Conservation (phyloP, 2,797 vertebrate genomes). For the Chrysolophus pictus region DNA sequence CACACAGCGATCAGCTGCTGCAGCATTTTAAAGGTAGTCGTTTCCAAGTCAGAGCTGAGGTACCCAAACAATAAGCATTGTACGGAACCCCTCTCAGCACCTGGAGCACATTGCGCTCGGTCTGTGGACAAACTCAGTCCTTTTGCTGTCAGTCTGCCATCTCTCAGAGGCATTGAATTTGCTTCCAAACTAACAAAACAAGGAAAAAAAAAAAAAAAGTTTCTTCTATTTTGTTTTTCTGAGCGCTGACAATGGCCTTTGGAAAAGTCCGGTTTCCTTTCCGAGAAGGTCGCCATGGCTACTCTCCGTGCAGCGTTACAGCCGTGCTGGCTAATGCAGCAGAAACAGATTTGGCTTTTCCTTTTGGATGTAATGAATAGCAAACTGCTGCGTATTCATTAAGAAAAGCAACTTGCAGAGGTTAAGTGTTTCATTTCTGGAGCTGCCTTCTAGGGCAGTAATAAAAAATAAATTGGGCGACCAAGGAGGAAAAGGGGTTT, state of each 20-base stretch:
- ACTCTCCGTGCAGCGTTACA: conserved; percentile 6
- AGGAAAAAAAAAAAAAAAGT: neutral
- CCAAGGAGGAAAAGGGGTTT: conserved; percentile 33
- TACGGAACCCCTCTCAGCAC: neutral
- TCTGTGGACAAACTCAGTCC: neutral
- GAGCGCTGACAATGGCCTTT: neutral
- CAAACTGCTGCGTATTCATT: conserved; percentile 33
- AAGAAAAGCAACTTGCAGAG: conserved; percentile 50
- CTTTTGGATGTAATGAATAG: conserved; percentile 36
- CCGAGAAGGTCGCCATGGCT: conserved; percentile 10
- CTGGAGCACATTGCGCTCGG: neutral
- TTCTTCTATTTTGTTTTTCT: neutral
- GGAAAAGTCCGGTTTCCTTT: conserved; percentile 10
- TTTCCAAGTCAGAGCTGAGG: neutral
- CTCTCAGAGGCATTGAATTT: neutral
- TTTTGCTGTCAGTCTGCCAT: neutral
- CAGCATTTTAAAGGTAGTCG: neutral
- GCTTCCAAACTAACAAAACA: neutral
- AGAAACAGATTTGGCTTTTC: conserved; percentile 56
- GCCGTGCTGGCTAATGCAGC: conserved; percentile 28
- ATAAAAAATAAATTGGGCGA: conserved; percentile 50
- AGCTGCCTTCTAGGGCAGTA: neutral
- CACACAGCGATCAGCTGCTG: neutral
- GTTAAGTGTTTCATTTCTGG: conserved; percentile 65
- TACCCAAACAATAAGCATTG: neutral